Base-by-base conservation (phyloP, 2,113 vertebrate species). In the Lampris incognitus region DNA sequence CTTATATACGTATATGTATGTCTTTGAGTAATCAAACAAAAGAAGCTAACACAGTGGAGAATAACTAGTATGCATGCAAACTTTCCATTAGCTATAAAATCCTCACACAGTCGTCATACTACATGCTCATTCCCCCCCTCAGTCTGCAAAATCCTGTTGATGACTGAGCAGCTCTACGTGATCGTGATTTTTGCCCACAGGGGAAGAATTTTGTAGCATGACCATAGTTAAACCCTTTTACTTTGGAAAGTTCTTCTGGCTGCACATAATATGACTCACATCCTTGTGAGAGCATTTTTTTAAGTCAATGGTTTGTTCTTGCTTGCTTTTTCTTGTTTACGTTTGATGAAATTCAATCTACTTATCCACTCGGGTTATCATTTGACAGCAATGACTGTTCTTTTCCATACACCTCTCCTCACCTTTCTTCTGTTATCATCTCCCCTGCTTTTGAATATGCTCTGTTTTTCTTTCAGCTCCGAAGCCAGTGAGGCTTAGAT, bases 191-290 rank as follows among this genome's bases (percentile, higher is more conserved):
- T 82, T 0, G 50, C 66, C 65, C 51, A 36, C 39, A 76, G 79
- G 55, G 68, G 69, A 58, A 13, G 11, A 9, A 65, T 66, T 72
- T 64, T 82, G 62, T 66, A 64, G 56, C 0, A 7, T 76, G 36
- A 79, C 73, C 62, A 5, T 46, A 69, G 66, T 59, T 4, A 10
- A 83, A 73, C n/a, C 69, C 52, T 69, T 13, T 9, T 5, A 4
- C 4, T 50, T 66, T 77, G 61, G 52, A 54, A 67, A 49, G 13
- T 72, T 49, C 39, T n/a, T 67, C 51, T 69, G 37, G 36, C 48
- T 63, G 50, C 9, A 10, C 66, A 72, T 54, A 69, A 85, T 75
- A 74, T 86, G 84, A 87, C 78, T 90, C 84, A 80, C 60, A 50
- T 59, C 49, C 36, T 54, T 61, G 54, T 76, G 66, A 84, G 61